Evolutionary conservation across 2,888 invertebrate genomes (phyloP), one percentile per base, ranked within the genome.

Genomic region (Microctonus hyperodae): DNA sequence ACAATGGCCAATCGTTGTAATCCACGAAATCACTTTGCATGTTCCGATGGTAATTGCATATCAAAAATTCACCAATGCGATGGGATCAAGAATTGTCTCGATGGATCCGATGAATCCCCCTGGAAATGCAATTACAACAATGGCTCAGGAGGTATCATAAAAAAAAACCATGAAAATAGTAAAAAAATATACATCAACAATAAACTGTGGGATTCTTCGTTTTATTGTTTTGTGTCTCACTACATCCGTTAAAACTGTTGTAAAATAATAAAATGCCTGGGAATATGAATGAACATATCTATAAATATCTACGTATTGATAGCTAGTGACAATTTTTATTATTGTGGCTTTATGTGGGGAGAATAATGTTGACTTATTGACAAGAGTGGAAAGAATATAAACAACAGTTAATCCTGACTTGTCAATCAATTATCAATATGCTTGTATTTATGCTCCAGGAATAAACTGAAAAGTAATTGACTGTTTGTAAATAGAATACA

Each of bases 61-160:
- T 84, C 85, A 63, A 76, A 76, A 1, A 74, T 73, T 31, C 83
- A 83, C 37, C 81, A 84, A 31, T 92, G 92, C 80, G 85, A 92
- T 80, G 81, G 85, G 1, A 77, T 83, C 5, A 59, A 71, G n/a
- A 88, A 91, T 76, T 91, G 91, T 73, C 72, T 78, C 1, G 83
- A 85, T 66, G 84, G 85, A n/a, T 88, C 88, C 72, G 91, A 92
- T 74, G 91, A 92, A 84, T 73, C 74, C 11, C 56, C 55, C 28
- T 13, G 6, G 51, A 57, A 53, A 9, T 79, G 80, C 65, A 55
- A 61, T 57, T 22, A 20, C 20, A 22, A n/a, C 10, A 13, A 40
- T 11, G 50, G n/a, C 28, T 10, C 0, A 31, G 33, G 64, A 76
- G 74, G 75, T 74, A 76, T 64, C 59, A 28, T 22, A 62, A 23